phyloP scores from a whole-genome alignment of 2,113 vertebrate genomes.

The Pungitius pungitius region DNA sequence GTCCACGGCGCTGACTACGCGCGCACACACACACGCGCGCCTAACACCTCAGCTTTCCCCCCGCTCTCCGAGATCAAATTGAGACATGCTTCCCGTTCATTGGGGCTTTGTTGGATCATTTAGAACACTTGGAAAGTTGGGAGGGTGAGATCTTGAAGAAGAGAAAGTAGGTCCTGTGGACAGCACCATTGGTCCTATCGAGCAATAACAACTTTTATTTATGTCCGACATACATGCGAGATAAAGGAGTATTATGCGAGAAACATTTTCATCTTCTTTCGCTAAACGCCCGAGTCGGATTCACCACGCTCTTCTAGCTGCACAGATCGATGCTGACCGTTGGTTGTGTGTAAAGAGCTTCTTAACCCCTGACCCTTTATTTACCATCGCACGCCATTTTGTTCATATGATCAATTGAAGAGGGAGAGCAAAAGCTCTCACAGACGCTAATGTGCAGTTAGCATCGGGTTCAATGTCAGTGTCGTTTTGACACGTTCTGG shows the following conservation, averaged over 20 bases:
- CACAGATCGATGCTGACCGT: neutral
- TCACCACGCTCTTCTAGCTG: neutral
- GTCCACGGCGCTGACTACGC: constrained; percentile 52
- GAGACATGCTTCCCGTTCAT: neutral
- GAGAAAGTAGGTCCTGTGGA: neutral
- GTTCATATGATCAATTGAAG: neutral
- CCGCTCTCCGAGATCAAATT: constrained; percentile 19
- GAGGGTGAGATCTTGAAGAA: neutral
- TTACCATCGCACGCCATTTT: neutral
- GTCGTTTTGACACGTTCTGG: neutral
- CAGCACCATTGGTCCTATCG: neutral
- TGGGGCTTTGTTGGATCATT: neutral
- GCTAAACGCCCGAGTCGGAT: neutral
- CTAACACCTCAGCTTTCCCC: neutral
- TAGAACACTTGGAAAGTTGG: constrained; percentile 4
- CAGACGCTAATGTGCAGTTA: neutral
- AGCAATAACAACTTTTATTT: neutral
- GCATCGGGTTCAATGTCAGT: neutral
- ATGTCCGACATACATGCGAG: neutral
- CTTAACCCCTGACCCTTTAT: neutral
- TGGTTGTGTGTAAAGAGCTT: neutral
- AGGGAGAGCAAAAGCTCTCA: neutral
- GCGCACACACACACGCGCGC: neutral
- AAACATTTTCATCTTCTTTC: neutral
- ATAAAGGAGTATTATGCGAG: neutral